Percentiles rank a stretch among this genome's conserved stretches.
Evolutionary conservation across 2,113 vertebrate genomes (phyloP).

Genomic region (Aythya baeri): DNA sequence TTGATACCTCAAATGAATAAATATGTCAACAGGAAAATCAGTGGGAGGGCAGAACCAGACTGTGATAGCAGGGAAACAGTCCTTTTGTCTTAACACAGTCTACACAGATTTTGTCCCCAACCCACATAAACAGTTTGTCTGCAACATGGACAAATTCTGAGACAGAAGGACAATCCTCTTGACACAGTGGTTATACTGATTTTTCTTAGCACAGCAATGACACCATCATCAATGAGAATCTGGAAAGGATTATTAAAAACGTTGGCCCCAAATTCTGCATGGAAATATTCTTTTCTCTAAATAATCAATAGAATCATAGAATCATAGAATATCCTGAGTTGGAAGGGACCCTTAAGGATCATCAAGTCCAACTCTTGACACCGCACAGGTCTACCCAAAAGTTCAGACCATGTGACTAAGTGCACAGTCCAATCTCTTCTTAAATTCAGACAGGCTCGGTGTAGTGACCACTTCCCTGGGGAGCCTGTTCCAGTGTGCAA

Average conservation of each 20-base stretch:
- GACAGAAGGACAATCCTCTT: background rate
- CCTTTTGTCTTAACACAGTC: background rate
- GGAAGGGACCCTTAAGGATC: too few species aligned
- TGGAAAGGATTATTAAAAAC: background rate
- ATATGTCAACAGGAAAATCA: background rate
- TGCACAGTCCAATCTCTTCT: too few species aligned
- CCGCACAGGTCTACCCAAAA: too few species aligned
- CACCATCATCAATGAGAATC: background rate
- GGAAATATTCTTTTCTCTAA: background rate
- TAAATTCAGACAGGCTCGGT: too few species aligned
- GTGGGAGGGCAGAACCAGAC: background rate
- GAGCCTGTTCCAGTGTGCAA: too few species aligned
- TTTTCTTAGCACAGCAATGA: background rate
- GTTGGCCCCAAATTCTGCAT: background rate
- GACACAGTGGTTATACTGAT: background rate
- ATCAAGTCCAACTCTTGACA: too few species aligned
- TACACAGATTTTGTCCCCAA: background rate
- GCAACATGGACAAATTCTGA: background rate
- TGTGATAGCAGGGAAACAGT: background rate
- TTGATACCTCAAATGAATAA: background rate
- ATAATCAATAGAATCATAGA: background rate
- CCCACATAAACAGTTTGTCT: background rate
- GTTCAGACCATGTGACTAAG: too few species aligned
- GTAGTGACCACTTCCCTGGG: too few species aligned
- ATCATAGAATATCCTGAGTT: too few species aligned